These are phyloP conservation scores for Cremastinae sp. DNA, from an alignment of 2,888 invertebrate genomes.

Conservation along the genomic window DNA sequence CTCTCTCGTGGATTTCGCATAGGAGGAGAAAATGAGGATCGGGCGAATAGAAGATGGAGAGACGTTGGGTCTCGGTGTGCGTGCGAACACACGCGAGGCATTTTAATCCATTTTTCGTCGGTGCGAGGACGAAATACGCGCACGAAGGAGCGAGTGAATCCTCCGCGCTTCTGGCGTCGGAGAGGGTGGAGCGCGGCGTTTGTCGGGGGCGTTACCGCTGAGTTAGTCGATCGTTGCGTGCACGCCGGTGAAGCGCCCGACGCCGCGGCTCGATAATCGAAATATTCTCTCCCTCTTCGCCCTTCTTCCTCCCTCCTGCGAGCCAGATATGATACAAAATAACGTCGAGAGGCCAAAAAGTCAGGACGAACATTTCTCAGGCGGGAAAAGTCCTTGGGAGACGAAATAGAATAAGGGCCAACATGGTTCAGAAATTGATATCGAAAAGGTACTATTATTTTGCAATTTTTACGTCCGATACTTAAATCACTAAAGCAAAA, in stretches of 20 bases:
- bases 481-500: too few species aligned
- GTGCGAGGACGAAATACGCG: neutral
- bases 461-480: too few species aligned
- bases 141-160: constrained; percentile 32
- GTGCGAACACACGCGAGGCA: neutral
- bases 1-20: constrained; percentile 24
- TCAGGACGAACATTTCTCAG: too few species aligned
- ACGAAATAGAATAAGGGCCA: constrained; percentile 72
- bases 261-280: constrained; percentile 76
- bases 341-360: too few species aligned
- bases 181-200: constrained; percentile 76
- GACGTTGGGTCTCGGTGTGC: constrained; percentile 50
- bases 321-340: too few species aligned
- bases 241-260: constrained; percentile 62
- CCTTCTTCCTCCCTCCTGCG: constrained; percentile 32
- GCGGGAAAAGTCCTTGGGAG: constrained; percentile 65
- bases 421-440: too few species aligned
- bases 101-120: neutral
- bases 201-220: constrained; percentile 76
- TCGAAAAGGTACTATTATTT: too few species aligned
- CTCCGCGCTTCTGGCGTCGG: constrained; percentile 61
- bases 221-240: constrained; percentile 79
- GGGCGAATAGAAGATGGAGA: constrained; percentile 57
- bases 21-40: constrained; percentile 60
- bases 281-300: constrained; percentile 70